These are phyloP conservation scores for Oscheius sp. DNA, from an alignment of 2,888 invertebrate species.

Conservation along the genomic window DNA sequence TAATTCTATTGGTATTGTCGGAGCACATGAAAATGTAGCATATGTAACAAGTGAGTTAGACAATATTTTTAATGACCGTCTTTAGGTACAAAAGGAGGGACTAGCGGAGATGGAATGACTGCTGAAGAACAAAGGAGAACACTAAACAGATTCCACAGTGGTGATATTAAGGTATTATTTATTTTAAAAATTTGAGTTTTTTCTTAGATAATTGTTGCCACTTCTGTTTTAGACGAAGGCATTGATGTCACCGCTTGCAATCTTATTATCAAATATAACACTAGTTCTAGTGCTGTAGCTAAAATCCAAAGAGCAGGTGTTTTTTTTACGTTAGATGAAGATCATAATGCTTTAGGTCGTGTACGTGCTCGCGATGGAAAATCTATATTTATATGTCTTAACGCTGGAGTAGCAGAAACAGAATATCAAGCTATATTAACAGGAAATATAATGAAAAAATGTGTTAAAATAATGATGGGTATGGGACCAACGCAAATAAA, in stretches of 20 bases:
- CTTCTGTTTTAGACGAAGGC: constrained; percentile 69
- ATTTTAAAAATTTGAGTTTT: not conserved
- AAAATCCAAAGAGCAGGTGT: constrained; percentile 54
- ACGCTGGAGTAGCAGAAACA: constrained; percentile 42
- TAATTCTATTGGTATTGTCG: constrained; percentile 32
- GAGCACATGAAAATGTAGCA: constrained; percentile 21
- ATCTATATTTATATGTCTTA: constrained; percentile 59
- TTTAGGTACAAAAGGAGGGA: constrained; percentile 36
- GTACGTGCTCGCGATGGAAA: constrained; percentile 61
- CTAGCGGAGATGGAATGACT: constrained; percentile 38
- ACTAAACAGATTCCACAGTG: constrained; percentile 47
- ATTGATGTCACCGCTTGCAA: constrained; percentile 66
- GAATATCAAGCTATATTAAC: constrained; percentile 50
- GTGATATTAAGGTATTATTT: constrained; percentile 16
- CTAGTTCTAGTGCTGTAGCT: constrained; percentile 56
- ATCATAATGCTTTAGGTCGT: constrained; percentile 49
- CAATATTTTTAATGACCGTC: not conserved
- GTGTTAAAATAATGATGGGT: not conserved
- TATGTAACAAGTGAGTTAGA: constrained; percentile 34
- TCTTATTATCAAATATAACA: constrained; percentile 69
- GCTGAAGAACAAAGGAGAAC: constrained; percentile 36
- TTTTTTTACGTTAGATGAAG: too few relatives aligned
- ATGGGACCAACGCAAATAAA: constrained; percentile 2
- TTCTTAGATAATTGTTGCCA: constrained; percentile 58
- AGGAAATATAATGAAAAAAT: constrained; percentile 26